Conservation (phyloP, 2,797 vertebrate genomes). For the Brotula barbata region DNA sequence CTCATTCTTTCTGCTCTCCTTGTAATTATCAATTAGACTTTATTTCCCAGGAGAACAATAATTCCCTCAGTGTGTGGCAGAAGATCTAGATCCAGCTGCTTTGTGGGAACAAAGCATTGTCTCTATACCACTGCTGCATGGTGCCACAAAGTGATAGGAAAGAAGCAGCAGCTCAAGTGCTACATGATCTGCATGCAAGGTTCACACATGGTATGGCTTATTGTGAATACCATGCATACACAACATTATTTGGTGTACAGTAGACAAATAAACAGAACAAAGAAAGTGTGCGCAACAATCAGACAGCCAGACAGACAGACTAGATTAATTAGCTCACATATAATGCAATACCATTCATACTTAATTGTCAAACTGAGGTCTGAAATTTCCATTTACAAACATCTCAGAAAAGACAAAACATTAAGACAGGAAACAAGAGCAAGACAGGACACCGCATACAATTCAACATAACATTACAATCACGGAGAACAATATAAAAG, state of each 20-base stretch:
- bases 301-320: constrained; percentile 49
- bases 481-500: too few species aligned
- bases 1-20: constrained; percentile 54
- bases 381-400: too few species aligned
- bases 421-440: too few species aligned
- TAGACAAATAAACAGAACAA: too few species aligned
- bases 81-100: constrained; percentile 50
- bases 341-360: too few species aligned
- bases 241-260: too few species aligned
- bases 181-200: not conserved
- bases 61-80: constrained; percentile 51
- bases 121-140: constrained; percentile 26
- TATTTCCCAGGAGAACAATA: constrained; percentile 69
- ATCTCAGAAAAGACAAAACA: too few species aligned
- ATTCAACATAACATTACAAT: too few species aligned
- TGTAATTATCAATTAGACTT: constrained; percentile 75
- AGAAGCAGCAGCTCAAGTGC: constrained; percentile 7
- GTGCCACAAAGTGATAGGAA: constrained; percentile 19
- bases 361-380: too few species aligned
- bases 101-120: constrained; percentile 38
- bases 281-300: constrained; percentile 11
- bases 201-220: too few species aligned
- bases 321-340: constrained; percentile 65
- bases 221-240: too few species aligned
- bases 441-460: too few species aligned